Percentiles rank a stretch among this genome's conserved stretches.
These are phyloP conservation scores for Chrysopilus asiliformis DNA, from an alignment of 2,888 invertebrate species.

Conservation along the genomic window DNA sequence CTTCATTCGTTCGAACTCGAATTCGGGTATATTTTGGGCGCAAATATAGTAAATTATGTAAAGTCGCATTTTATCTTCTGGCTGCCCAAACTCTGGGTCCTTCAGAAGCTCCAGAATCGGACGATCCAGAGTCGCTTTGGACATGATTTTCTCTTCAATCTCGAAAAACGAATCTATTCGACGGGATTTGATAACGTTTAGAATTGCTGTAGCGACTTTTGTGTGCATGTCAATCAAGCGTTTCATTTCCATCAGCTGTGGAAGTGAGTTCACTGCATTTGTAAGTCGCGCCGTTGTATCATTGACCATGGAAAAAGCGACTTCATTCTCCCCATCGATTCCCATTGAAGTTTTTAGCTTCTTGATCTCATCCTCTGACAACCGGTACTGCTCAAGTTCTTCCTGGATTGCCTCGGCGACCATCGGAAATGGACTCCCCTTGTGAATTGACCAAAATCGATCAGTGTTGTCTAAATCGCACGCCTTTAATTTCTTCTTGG, in stretches of 20 bases:
- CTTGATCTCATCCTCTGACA: constrained; percentile 94
- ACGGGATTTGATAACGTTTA: constrained; percentile 74
- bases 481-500: constrained; percentile 63
- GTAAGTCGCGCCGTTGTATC: constrained; percentile 90
- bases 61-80: constrained; percentile 84
- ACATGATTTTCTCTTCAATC: constrained; percentile 95
- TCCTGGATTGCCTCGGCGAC: constrained; percentile 99
- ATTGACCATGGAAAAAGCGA: constrained; percentile 73
- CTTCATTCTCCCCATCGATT: constrained; percentile 75
- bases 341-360: constrained; percentile 90
- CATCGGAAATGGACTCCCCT: constrained; percentile 83
- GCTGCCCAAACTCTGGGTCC: constrained; percentile 74
- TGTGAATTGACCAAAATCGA: constrained; percentile 85
- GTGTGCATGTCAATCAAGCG: constrained; percentile 97
- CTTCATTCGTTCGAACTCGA: constrained; percentile 73
- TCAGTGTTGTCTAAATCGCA: constrained; percentile 86
- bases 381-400: constrained; percentile 84
- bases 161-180: constrained; percentile 95
- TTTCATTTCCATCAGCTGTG: constrained; percentile 94
- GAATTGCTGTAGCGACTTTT: constrained; percentile 86
- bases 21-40: constrained; percentile 60
- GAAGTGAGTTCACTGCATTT: constrained; percentile 88
- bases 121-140: constrained; percentile 66
- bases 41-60: constrained; percentile 90
- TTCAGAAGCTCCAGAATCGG: constrained; percentile 75